Evolutionary conservation across 1,140 invertebrate genomes (phyloP), one percentile per base, ranked within the genome.

Genomic region (Elymnias hypermnestra): DNA sequence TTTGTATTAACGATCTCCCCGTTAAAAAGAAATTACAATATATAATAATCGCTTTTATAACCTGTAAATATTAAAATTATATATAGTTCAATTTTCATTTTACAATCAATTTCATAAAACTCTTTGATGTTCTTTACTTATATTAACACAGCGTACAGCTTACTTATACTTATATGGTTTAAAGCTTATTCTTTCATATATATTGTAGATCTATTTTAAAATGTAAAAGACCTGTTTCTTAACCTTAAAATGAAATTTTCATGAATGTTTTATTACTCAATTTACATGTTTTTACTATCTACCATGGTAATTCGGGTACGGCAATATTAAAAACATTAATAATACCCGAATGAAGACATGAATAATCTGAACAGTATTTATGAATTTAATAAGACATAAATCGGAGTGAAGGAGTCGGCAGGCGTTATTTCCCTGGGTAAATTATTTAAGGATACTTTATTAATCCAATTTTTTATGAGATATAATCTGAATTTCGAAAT

Each of bases 301-400:
- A 28, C 10, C 3, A 28, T 28, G 25, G 25, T 28, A 28, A 28
- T 28, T 28, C 25, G 25, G 25, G 25, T 28, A 17, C 8, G 15
- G 17, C 18, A 36, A 36, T 36, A 36, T 36, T 21, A 13, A 12
- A 17, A 19, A 19, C 17, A 36, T 36, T 36, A 36, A 36, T 36
- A 36, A 36, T 36, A n/a, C 15, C 17, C 17, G 18, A 36, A 36
- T 19, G 33, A 36, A 36, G 25, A 22, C 9, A 33, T 17, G 19
- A 36, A 10, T 35, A 36, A 45, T 45, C 33, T 37, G 8, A 26
- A 39, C 25, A 9, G 26, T 40, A 19, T 40, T 40, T 17, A 23
- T 23, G 21, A 40, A 48, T 33, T 47, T 40, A 48, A 31, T 15
- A 35, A 21, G 35, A 18, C n/a, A 31, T 31, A 48, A 31, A 40